A percentile compares a stretch with the other conserved stretches of the same genome.
phyloP scores from a whole-genome alignment of 2,888 invertebrate species.

The Cryptocephalus primarius region DNA sequence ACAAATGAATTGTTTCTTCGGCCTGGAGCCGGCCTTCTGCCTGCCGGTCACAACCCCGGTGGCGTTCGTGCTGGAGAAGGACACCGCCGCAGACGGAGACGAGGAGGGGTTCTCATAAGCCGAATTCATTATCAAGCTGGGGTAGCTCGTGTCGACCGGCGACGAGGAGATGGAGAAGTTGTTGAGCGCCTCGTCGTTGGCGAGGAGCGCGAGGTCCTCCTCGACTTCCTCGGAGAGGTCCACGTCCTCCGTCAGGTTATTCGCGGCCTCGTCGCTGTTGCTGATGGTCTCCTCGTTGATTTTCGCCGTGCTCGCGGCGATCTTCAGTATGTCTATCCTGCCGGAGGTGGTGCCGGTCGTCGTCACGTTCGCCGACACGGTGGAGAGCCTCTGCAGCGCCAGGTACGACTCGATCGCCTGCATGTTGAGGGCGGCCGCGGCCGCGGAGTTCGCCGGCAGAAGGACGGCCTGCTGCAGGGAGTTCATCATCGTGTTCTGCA shows the following conservation, averaged over 20 bases:
- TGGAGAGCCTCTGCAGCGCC: slow-evolving; percentile 68
- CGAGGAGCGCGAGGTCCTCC: slow-evolving; percentile 63
- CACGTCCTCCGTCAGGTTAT: slow-evolving; percentile 44
- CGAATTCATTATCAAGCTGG: slow-evolving; percentile 59
- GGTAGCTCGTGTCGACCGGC: slow-evolving; percentile 56
- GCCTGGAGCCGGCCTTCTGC: slow-evolving; percentile 40
- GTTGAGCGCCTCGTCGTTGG: slow-evolving; percentile 52
- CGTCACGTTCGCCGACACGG: slow-evolving; percentile 44
- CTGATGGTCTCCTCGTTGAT: slow-evolving; percentile 28
- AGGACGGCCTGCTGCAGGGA: slow-evolving; percentile 76
- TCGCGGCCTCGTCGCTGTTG: slow-evolving; percentile 24
- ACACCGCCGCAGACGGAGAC: slow-evolving; percentile 38
- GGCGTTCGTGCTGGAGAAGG: slow-evolving; percentile 34
- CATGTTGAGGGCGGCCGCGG: slow-evolving; percentile 72
- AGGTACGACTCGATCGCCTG: slow-evolving; percentile 81
- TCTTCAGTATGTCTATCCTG: slow-evolving; percentile 57
- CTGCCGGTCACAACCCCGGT: slow-evolving; percentile 35
- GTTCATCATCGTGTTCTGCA: slow-evolving; percentile 77
- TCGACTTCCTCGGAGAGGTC: slow-evolving; percentile 62
- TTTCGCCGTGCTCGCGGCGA: slow-evolving; percentile 42
- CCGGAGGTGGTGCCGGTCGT: slow-evolving; percentile 18
- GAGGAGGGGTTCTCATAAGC: slow-evolving; percentile 46
- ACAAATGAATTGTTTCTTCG: slow-evolving; percentile 88
- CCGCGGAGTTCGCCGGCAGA: slow-evolving; percentile 71
- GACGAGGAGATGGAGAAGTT: slow-evolving; percentile 49